Base-by-base conservation (phyloP, 2,888 invertebrate genomes). In the Onchidella celtica region DNA sequence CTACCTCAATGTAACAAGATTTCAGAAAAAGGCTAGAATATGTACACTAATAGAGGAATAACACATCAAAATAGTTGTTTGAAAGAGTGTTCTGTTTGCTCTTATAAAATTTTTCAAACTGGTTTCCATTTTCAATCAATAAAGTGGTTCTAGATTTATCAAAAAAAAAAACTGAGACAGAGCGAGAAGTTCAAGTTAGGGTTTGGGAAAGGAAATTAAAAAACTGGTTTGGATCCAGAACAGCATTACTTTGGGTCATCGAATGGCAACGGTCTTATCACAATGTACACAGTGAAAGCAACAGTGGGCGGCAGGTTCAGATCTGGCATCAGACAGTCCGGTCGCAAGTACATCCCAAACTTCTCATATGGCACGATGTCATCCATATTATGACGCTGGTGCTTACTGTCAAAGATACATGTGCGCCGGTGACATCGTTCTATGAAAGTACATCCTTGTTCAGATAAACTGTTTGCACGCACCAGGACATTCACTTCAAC, bases 331-430 rank as follows among this genome's bases (percentile, higher is more conserved):
- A 66, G n/a, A 27, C 69, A n/a, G n/a, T 81, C 80, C 6, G 81
- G 81, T 6, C 57, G 81, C 24, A 81, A 72, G 55, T 81, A 81
- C 2, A 29, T 65, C 2, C 63, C 72, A 63, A 84, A 59, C 90
- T 96, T 96, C 87, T 96, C 95, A 92, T 96, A 97, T 68, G 96
- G 96, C 75, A 97, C 92, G 57, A 97, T 95, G 91, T 96, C 95
- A 90, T 97, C 97, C 76, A 94, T 91, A 85, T 94, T 94, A 86
- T 97, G 93, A 65, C 96, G 95, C 89, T 95, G 95, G 88, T 96
- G 95, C 36, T 95, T 94, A 0, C 95, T 94, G 36, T 95, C 96
- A 92, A 97, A 97, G 72, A 96, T 95, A 90, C 96, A 96, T 59
- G 95, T 95, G 29, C 95, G 94, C 87, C 96, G 95, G 3, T 95